Percentiles rank a stretch among this genome's conserved stretches.
These are phyloP conservation scores for Drosophila kambysellisi DNA, from an alignment of 2,888 invertebrate species.

Conservation along the genomic window DNA sequence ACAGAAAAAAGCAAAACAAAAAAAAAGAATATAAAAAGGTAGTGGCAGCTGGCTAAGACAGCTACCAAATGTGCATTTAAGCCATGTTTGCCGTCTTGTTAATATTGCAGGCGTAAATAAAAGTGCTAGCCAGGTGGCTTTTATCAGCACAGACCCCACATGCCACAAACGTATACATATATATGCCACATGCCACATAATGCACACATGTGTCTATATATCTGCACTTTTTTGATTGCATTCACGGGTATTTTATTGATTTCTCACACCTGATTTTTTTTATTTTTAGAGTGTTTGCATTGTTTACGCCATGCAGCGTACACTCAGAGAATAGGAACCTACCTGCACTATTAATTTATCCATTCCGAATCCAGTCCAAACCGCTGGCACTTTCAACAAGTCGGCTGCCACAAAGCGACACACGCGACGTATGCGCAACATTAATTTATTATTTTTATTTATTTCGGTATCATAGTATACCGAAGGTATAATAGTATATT, in stretches of 20 bases:
- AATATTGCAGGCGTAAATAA: constrained; percentile 18
- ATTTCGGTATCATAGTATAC: too few relatives aligned
- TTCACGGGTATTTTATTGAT: constrained; percentile 29
- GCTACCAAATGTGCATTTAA: constrained; percentile 35
- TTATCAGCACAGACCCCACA: constrained; percentile 50
- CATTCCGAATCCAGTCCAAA: background rate
- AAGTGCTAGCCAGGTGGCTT: constrained; percentile 57
- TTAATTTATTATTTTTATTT: constrained; percentile 2
- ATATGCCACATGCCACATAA: constrained; percentile 16
- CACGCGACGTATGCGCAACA: constrained; percentile 63
- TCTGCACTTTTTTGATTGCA: constrained; percentile 26
- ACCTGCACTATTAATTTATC: background rate
- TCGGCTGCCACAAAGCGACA: constrained; percentile 27
- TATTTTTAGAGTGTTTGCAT: constrained; percentile 34
- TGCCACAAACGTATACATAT: constrained; percentile 11
- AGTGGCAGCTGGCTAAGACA: constrained; percentile 38
- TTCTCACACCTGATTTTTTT: constrained; percentile 63
- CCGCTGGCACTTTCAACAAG: constrained; percentile 24
- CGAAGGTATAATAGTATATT: too few relatives aligned
- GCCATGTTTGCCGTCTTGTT: constrained; percentile 31
- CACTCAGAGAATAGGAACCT: background rate
- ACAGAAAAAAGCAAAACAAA: background rate
- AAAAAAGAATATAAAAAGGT: background rate
- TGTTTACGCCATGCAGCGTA: constrained; percentile 42
- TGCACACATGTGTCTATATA: constrained; percentile 18